phyloP scores from a whole-genome alignment of 2,888 invertebrate genomes.

The Acrobeloides nanus region DNA sequence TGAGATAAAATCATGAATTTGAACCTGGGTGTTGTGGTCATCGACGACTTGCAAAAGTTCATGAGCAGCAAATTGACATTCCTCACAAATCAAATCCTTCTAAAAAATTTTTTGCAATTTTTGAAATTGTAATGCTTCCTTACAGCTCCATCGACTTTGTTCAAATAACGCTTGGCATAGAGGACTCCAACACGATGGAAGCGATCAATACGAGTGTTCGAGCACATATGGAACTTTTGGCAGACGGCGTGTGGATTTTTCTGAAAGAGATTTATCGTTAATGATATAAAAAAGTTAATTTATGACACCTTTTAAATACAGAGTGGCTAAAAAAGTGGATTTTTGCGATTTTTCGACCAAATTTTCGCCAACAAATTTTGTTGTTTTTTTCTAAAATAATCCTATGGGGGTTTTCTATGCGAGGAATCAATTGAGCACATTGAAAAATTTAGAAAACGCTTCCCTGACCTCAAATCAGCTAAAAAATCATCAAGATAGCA shows the following conservation, averaged over 20 bases:
- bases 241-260: constrained; percentile 38
- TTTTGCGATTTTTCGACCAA: neutral
- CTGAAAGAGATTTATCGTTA: constrained; percentile 21
- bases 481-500: too few relatives aligned
- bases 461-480: too few relatives aligned
- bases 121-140: constrained; percentile 6
- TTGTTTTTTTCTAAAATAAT: too few relatives aligned
- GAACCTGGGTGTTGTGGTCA: constrained; percentile 33
- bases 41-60: constrained; percentile 40
- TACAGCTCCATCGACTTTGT: constrained; percentile 21
- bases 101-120: constrained; percentile 9
- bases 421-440: too few relatives aligned
- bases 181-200: constrained; percentile 42
- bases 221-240: constrained; percentile 40
- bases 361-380: too few relatives aligned
- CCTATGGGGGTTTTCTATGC: too few relatives aligned
- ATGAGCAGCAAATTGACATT: constrained; percentile 48
- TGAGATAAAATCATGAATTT: constrained; percentile 23
- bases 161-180: constrained; percentile 30
- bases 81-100: constrained; percentile 46
- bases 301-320: neutral
- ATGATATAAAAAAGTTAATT: neutral
- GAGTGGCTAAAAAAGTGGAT: neutral
- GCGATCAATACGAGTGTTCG: constrained; percentile 35
- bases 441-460: too few relatives aligned